Base-by-base conservation (phyloP, 2,888 invertebrate species). In the Smittia aterrima region DNA sequence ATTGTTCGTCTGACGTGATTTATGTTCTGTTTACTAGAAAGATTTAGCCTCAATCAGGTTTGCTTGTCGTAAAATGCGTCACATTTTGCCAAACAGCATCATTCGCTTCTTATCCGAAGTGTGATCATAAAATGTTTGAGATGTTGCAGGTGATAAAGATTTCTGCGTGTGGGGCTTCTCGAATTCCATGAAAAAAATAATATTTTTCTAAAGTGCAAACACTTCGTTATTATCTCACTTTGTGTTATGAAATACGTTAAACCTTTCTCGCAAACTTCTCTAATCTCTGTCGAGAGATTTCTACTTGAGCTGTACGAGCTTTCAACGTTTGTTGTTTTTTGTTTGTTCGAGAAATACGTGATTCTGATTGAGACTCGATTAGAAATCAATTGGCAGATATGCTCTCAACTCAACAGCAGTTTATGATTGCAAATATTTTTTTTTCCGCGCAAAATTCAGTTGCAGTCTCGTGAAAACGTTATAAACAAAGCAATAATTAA, bases 1-100 rank as follows among this genome's bases (percentile, higher is more conserved):
- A 72, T 72, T 40, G 20, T 24, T 22, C 62, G 32, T 32, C 62
- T 54, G 18, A 18, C 47, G 54, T 70, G 70, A 70, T 70, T 70
- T 70, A 53, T 70, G 27, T 53, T 41, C n/a, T 54, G 54, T 18
- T 54, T 20, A 67, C 11, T 1, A 24, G 18, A 22, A 9, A 25
- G 1, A 11, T 24, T 7, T 24, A 13, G 22, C 13, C 24, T 64
- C 16, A 22, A n/a, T 27, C 13, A 27, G 22, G 11, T 9, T 13
- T 58, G 53, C 18, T 9, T 9, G 27, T 20, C 64, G 24, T 67
- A 27, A 40, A 40, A 40, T 67, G 40, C 20, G 66, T 67, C 16
- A 40, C 22, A 40, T 58, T 58, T 22, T 58, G 20, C 58, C 58
- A 18, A 22, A 20, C 58, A 20, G 20, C 18, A 18, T 18, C 18